phyloP scores from a whole-genome alignment of 1,140 invertebrate genomes.

The Brachionus angularis region DNA sequence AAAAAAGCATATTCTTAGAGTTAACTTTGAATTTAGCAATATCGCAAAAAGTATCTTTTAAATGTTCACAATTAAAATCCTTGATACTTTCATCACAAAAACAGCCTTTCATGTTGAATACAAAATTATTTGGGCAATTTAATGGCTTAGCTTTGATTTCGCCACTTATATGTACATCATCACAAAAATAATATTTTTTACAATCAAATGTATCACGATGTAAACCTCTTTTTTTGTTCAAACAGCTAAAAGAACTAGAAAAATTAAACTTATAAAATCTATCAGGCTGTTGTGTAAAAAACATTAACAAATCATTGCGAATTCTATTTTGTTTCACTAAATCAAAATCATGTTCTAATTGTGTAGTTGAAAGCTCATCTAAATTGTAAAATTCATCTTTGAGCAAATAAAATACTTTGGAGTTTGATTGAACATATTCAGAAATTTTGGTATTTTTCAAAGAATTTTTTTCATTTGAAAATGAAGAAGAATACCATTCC shows the following conservation, averaged over 20 bases:
- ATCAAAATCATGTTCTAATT: constrained; percentile 16
- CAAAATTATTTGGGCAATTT: background rate
- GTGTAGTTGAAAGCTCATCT: background rate
- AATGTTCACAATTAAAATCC: constrained; percentile 12
- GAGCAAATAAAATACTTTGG: constrained; percentile 24
- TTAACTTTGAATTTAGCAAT: constrained; percentile 28
- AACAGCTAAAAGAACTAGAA: constrained; percentile 8
- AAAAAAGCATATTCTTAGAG: too few relatives aligned
- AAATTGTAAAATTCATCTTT: constrained; percentile 22
- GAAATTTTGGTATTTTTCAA: constrained; percentile 15
- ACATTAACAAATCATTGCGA: constrained; percentile 19
- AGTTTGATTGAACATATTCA: background rate
- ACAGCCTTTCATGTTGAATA: constrained; percentile 22
- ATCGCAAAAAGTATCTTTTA: constrained; percentile 30
- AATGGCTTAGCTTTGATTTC: background rate
- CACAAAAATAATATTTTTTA: constrained; percentile 42
- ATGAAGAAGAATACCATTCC: constrained; percentile 26
- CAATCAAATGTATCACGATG: constrained; percentile 39
- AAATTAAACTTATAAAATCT: background rate
- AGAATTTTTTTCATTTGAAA: constrained; percentile 23
- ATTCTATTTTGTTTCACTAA: constrained; percentile 28
- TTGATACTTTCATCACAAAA: background rate
- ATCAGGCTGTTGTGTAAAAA: constrained; percentile 23
- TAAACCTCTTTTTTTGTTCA: constrained; percentile 5
- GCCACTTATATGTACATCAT: constrained; percentile 6